phyloP scores from a whole-genome alignment of 2,888 invertebrate species.

The Acleris laterana region DNA sequence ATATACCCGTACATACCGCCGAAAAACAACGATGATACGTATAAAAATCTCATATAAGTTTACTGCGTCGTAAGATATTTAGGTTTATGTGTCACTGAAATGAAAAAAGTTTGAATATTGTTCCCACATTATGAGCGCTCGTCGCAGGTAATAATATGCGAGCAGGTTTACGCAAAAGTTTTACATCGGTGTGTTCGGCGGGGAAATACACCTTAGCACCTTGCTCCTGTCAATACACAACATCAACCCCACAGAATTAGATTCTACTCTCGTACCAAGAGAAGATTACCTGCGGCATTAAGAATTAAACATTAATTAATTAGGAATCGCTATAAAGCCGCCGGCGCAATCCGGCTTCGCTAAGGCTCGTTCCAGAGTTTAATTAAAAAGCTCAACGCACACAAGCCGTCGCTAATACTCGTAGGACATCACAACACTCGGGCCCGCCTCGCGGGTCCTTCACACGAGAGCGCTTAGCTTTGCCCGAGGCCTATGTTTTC shows the following conservation, averaged over 20 bases:
- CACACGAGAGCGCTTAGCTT: conserved; percentile 49
- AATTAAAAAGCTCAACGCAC: conserved; percentile 75
- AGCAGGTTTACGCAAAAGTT: conserved; percentile 14
- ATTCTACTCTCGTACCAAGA: background rate
- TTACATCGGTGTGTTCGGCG: background rate
- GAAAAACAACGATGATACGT: conserved; percentile 19
- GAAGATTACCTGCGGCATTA: conserved; percentile 28
- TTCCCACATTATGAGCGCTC: conserved; percentile 28
- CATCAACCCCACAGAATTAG: background rate
- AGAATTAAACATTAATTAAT: conserved; percentile 37
- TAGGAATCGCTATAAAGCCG: conserved; percentile 33
- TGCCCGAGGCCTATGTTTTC: conserved; percentile 38
- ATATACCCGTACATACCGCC: conserved; percentile 3
- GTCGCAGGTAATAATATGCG: conserved; percentile 14
- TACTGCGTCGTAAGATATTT: conserved; percentile 33
- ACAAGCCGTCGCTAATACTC: conserved; percentile 66
- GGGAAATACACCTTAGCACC: background rate
- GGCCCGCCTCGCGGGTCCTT: conserved; percentile 50
- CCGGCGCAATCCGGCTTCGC: conserved; percentile 50
- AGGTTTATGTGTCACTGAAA: conserved; percentile 27
- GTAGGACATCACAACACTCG: conserved; percentile 70
- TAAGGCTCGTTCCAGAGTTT: conserved; percentile 58
- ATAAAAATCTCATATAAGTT: conserved; percentile 28
- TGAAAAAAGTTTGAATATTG: conserved; percentile 36
- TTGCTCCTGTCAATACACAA: background rate